Evolutionary conservation across 1,140 invertebrate species (phyloP), one percentile per base, ranked within the genome.

Genomic region (Alviniconcha marisindica): DNA sequence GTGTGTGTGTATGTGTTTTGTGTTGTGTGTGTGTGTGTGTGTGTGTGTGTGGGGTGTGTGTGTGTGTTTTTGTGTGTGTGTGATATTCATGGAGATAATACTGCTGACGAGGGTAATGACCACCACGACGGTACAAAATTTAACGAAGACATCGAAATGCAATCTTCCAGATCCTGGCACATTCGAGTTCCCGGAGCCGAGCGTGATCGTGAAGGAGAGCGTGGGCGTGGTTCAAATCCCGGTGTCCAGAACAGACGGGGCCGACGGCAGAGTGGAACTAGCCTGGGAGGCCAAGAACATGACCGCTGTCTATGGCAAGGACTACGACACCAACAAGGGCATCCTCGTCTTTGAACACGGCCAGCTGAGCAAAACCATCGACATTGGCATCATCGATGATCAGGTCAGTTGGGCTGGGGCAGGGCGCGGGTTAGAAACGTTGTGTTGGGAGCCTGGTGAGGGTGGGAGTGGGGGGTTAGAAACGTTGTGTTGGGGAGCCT

Each of bases 361-460:
- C 38, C 95, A 95, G 86, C 87, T 90, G 14, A 88, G 89, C 14
- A 94, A 94, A 82, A 91, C 91, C 73, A 93, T 96, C 56, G 94
- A 95, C 87, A 95, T 96, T 83, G 93, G 93, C 0, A 95, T 96
- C 78, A 93, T 94, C 54, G 94, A 96, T 88, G 95, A 95, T 87
- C 92, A 95, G 90, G 92, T 93, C 83, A 81, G 56, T 85, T 38
- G 12, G n/a, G 38, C 12, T 40, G 31, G 4, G 15, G 14, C 5
- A 40, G 33, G 15, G 18, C 24, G 56, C 4, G 56, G 7, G 56
- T 14, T 21, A 12, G 56, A 5, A 28, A 12, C 10, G 15, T n/a
- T n/a, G n/a, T n/a, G n/a, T n/a, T n/a, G n/a, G n/a, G n/a, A n/a
- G n/a, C n/a, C 21, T 7, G 7, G 48, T 51, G 48, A 12, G 48